Conservation (phyloP, 2,113 vertebrate genomes). For the Aptenodytes patagonicus region DNA sequence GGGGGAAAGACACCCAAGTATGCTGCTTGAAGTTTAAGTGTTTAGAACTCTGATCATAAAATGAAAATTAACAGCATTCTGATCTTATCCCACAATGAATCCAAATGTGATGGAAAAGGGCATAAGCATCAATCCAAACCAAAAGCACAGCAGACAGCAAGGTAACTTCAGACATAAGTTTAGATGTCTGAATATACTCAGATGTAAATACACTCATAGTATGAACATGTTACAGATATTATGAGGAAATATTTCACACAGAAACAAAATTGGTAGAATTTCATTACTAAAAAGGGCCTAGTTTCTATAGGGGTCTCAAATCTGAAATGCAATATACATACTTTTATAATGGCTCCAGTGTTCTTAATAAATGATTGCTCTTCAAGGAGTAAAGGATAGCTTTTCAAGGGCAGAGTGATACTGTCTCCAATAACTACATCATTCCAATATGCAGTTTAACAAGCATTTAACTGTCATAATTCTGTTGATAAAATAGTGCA, state of each 20-base stretch:
- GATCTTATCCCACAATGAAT: background rate
- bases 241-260: background rate
- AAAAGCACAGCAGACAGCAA: background rate
- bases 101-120: background rate
- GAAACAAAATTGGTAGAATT: background rate
- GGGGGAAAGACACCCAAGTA: background rate
- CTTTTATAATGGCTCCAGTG: background rate
- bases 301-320: background rate
- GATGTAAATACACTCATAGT: background rate
- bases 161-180: background rate
- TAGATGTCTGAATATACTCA: background rate
- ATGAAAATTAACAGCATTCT: background rate
- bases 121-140: background rate
- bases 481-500: background rate
- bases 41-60: background rate
- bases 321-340: background rate
- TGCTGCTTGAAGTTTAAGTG: background rate
- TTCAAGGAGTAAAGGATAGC: background rate
- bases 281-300: background rate
- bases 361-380: background rate
- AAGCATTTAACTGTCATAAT: background rate
- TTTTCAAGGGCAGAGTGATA: background rate
- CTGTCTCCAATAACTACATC: background rate
- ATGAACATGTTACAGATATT: background rate
- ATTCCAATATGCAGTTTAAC: background rate